Evolutionary conservation across 2,888 invertebrate species (phyloP), one percentile per base, ranked within the genome.

Genomic region (Linnaemya tessellans): DNA sequence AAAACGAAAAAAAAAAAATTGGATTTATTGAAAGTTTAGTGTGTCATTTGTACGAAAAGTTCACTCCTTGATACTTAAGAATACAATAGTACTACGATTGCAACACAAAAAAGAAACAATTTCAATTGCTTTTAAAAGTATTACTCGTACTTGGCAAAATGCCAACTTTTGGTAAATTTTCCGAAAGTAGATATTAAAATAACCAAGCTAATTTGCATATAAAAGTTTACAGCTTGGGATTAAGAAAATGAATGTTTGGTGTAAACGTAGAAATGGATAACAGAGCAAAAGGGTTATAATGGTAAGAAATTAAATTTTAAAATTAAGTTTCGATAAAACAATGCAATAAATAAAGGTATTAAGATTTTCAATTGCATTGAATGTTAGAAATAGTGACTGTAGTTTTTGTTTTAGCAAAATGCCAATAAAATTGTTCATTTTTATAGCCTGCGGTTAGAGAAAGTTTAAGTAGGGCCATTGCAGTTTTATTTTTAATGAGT

Each of bases 171-270:
- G 13, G 4, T 30, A 13, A 41, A 73, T 67, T 46, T 60, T 11
- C 38, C 30, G 30, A 20, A 51, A 74, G 35, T 51, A 46, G 68
- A 74, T 75, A 68, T 46, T 68, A 62, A 75, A 75, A 75, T 68
- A 81, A 60, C 60, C 15, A 62, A 81, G 62, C 62, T 74, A 75
- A 75, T 74, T 81, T 68, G 74, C 74, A 75, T 75, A 75, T 62
- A 68, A 81, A 68, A 67, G 60, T 81, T 81, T 75, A 81, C 35
- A 74, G 60, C 73, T 51, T 70, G 74, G 60, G 67, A 67, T 80
- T 75, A 81, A 54, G 74, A 25, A 54, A 43, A 43, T 20, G 13
- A 67, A 5, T 67, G 38, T 58, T 73, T 25, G 5, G 51, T 41
- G 3, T 11, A 65, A 30, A 13, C 43, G 15, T 22, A 67, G 54